Percentiles rank a stretch among this genome's conserved stretches.
Conservation (phyloP, 1,140 invertebrate species). For the Chrysopa pallens region DNA sequence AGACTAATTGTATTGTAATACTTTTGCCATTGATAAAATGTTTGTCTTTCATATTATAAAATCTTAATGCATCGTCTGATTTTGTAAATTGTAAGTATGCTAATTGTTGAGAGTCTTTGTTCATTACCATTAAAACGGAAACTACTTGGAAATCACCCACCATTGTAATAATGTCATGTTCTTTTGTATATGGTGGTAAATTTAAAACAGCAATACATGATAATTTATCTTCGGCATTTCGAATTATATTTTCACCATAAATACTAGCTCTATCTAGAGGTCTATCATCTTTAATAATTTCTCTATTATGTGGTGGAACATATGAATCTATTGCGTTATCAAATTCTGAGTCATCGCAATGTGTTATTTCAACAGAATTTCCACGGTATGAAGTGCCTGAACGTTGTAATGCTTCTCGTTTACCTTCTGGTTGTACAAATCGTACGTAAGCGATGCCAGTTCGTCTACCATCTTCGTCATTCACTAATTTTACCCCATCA, state of each 20-base stretch:
- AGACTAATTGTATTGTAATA: slow-evolving; percentile 29
- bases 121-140: slow-evolving; percentile 43
- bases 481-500: slow-evolving; percentile 71
- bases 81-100: slow-evolving; percentile 59
- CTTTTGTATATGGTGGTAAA: slow-evolving; percentile 52
- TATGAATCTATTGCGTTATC: slow-evolving; percentile 45
- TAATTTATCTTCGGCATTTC: slow-evolving; percentile 14
- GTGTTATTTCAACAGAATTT: slow-evolving; percentile 37
- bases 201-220: slow-evolving; percentile 44
- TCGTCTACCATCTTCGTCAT: slow-evolving; percentile 56
- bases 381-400: slow-evolving; percentile 37
- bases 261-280: not conserved
- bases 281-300: not conserved
- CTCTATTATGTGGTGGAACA: slow-evolving; percentile 18
- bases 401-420: slow-evolving; percentile 44
- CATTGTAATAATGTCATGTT: slow-evolving; percentile 57
- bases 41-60: slow-evolving; percentile 29
- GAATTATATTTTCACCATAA: not conserved
- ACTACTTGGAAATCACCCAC: slow-evolving; percentile 53
- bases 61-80: slow-evolving; percentile 42
- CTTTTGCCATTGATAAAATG: slow-evolving; percentile 35
- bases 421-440: slow-evolving; percentile 47
- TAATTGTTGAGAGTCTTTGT: slow-evolving; percentile 30
- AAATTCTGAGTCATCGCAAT: slow-evolving; percentile 40
- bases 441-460: slow-evolving; percentile 64